Evolutionary conservation across 2,113 vertebrate species (phyloP).

Genomic region (Merops nubicus): DNA sequence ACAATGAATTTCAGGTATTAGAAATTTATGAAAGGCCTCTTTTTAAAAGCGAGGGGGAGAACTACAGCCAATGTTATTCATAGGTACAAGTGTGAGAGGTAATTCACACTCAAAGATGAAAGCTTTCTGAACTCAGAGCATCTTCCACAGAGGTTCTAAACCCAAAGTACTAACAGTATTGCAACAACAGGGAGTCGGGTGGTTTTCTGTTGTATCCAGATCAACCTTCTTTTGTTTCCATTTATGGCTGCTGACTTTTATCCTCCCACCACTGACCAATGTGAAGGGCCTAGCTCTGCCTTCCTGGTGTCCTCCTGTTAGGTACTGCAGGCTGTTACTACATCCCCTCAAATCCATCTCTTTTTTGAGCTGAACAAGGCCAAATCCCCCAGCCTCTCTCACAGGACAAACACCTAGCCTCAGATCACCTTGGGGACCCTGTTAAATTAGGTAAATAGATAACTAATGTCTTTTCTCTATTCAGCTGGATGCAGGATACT

Average conservation of each 20-base stretch:
- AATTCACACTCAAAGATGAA: neutral
- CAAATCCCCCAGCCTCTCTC: neutral
- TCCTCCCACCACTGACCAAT: rapidly evolving
- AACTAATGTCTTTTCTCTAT: neutral
- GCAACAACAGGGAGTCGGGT: rapidly evolving
- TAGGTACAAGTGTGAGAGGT: neutral
- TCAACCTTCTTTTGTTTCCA: neutral
- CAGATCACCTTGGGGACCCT: neutral
- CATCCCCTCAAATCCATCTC: neutral
- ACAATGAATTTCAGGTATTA: neutral
- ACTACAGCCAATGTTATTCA: neutral
- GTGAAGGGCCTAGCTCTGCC: neutral
- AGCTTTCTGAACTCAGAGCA: neutral
- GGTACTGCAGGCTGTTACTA: neutral
- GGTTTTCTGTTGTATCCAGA: neutral
- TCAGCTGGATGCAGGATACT: neutral
- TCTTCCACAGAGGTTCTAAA: neutral
- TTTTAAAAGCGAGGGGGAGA: neutral
- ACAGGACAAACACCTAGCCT: neutral
- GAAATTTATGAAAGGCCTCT: neutral
- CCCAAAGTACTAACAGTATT: neutral
- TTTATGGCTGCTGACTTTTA: neutral
- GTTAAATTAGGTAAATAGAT: neutral
- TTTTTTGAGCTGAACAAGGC: neutral
- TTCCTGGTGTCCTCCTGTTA: neutral